A percentile compares a stretch with the other conserved stretches of the same genome.
Evolutionary conservation across 1,140 invertebrate species (phyloP).

Genomic region (Aporrectodea caliginosa): DNA sequence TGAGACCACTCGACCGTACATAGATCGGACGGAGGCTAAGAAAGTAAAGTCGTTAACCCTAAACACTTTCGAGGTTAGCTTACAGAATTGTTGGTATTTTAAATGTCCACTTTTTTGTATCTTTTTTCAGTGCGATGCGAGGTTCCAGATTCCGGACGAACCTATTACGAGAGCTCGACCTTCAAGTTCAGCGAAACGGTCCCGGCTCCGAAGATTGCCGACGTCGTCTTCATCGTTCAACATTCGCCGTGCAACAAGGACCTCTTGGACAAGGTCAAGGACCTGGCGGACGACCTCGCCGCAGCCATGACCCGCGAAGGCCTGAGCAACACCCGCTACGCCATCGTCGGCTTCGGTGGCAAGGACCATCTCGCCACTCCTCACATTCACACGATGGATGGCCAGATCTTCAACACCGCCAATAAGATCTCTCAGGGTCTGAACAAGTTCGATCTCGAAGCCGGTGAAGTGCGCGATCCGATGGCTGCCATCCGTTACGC

Average conservation of each 20-base stretch:
- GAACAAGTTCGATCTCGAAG: conserved; percentile 30
- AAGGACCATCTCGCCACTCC: conserved; percentile 66
- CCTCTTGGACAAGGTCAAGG: conserved; percentile 52
- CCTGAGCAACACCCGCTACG: conserved; percentile 63
- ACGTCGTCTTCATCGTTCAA: conserved; percentile 83
- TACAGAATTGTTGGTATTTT: conserved; percentile 20
- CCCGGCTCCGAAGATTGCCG: conserved; percentile 60
- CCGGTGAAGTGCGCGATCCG: conserved; percentile 37
- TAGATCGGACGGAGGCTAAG: too few species aligned
- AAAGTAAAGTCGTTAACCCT: too few species aligned
- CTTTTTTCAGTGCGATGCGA: conserved; percentile 47
- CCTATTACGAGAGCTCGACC: neutral
- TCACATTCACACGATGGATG: conserved; percentile 59
- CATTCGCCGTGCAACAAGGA: conserved; percentile 75
- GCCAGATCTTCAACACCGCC: conserved; percentile 53
- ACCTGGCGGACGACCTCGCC: conserved; percentile 49
- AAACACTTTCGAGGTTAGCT: too few species aligned
- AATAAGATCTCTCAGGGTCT: conserved; percentile 46
- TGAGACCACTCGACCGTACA: too few species aligned
- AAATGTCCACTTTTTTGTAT: conserved; percentile 23
- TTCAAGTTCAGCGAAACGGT: neutral
- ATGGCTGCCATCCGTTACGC: conserved; percentile 72
- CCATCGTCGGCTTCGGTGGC: conserved; percentile 76
- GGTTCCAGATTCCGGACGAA: conserved; percentile 35
- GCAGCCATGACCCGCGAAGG: conserved; percentile 44